phyloP scores from a whole-genome alignment of 1,140 invertebrate species.

The Leptestheria dahalacensis region DNA sequence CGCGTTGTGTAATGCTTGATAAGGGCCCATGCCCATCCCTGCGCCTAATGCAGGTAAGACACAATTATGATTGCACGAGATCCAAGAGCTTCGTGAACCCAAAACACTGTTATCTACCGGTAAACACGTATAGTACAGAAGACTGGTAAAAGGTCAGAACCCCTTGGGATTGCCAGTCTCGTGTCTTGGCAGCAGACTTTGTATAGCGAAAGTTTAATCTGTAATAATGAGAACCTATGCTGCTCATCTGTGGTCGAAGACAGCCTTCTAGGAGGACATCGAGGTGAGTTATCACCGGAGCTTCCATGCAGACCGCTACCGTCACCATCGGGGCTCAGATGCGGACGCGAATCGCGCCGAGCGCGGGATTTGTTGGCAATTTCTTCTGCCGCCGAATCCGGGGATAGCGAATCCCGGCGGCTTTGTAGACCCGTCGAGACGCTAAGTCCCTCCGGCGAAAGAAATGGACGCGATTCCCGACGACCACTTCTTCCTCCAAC shows the following conservation, averaged over 20 bases:
- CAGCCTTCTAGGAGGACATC: constrained; percentile 20
- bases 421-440: constrained; percentile 10
- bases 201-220: too few relatives aligned
- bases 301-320: constrained; percentile 39
- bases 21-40: neutral
- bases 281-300: constrained; percentile 12
- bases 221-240: neutral
- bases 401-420: constrained; percentile 65
- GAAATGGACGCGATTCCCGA: constrained; percentile 57
- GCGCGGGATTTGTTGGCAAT: constrained; percentile 31
- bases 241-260: constrained; percentile 21
- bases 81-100: neutral
- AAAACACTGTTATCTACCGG: too few relatives aligned
- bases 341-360: constrained; percentile 54
- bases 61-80: neutral
- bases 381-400: constrained; percentile 52
- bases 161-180: too few relatives aligned
- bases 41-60: too few relatives aligned
- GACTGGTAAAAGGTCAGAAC: too few relatives aligned
- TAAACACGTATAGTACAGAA: too few relatives aligned
- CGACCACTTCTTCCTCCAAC: constrained; percentile 38
- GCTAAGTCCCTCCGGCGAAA: constrained; percentile 45
- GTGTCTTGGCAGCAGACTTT: too few relatives aligned
- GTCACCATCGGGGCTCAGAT: constrained; percentile 56
- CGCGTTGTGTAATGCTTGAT: neutral